phyloP scores from a whole-genome alignment of 2,797 vertebrate species.

The Cynodonichthys magdalenae region DNA sequence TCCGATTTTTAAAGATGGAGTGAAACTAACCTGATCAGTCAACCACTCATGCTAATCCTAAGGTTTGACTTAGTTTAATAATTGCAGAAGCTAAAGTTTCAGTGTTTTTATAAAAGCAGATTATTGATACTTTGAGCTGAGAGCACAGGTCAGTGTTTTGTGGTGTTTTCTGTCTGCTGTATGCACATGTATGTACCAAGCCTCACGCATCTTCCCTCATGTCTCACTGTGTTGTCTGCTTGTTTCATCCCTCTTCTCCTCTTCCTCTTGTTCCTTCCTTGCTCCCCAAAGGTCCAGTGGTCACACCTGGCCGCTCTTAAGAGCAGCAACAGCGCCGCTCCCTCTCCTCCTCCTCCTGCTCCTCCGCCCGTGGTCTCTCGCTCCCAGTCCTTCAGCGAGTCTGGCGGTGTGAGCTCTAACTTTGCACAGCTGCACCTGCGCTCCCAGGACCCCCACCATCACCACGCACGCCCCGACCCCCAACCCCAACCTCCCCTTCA shows the following conservation, averaged over 20 bases:
- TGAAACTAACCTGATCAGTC: too few species aligned
- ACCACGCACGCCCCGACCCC: slow-evolving; percentile 86
- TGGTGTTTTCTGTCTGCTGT: slow-evolving; percentile 38
- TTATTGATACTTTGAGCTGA: neutral
- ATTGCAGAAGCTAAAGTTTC: too few species aligned
- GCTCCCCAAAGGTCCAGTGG: slow-evolving; percentile 83
- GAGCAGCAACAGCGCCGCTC: slow-evolving; percentile 81
- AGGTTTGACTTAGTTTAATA: too few species aligned
- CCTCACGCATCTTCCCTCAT: slow-evolving; percentile 79
- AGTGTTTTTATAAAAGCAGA: too few species aligned
- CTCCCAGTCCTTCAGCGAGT: slow-evolving; percentile 93
- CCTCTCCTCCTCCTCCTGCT: slow-evolving; percentile 60
- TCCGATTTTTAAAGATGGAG: too few species aligned
- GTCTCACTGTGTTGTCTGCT: slow-evolving; percentile 86
- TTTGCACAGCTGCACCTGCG: slow-evolving; percentile 97
- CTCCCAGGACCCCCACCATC: slow-evolving; percentile 90
- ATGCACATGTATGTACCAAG: slow-evolving; percentile 51
- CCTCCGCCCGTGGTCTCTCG: slow-evolving; percentile 82
- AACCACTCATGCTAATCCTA: too few species aligned
- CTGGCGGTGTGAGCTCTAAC: slow-evolving; percentile 91
- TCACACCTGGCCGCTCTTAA: slow-evolving; percentile 91
- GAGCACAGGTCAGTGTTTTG: slow-evolving; percentile 17
- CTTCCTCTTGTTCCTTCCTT: slow-evolving; percentile 19
- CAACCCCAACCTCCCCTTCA: slow-evolving; percentile 90
- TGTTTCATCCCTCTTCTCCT: slow-evolving; percentile 63